A percentile compares a stretch with the other conserved stretches of the same genome.
These are phyloP conservation scores for Pygoscelis antarcticus DNA, from an alignment of 2,113 vertebrate species.

Conservation along the genomic window DNA sequence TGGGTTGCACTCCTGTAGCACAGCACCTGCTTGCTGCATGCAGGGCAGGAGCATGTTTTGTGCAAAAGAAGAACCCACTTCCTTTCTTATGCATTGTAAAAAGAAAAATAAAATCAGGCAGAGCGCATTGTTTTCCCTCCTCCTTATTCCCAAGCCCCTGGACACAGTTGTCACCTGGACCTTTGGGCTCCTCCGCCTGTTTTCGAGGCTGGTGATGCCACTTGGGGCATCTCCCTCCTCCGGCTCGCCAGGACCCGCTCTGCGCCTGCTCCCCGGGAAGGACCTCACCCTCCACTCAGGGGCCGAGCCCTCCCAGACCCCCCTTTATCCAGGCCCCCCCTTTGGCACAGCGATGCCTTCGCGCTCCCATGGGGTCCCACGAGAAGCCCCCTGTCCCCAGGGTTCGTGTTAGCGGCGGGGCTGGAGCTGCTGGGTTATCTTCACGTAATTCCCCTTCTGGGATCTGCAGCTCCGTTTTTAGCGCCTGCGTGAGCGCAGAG, in stretches of 20 bases:
- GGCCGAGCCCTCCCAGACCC: rapidly evolving
- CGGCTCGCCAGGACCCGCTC: rapidly evolving
- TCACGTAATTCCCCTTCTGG: background rate
- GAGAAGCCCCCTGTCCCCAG: rapidly evolving
- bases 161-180: rapidly evolving
- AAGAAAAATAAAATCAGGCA: constrained; percentile 8
- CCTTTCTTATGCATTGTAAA: constrained; percentile 39
- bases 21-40: constrained; percentile 51
- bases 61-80: constrained; percentile 63
- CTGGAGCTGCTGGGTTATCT: background rate
- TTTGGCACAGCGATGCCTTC: rapidly evolving
- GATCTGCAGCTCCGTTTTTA: background rate
- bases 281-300: background rate
- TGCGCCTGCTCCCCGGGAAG: rapidly evolving
- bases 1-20: constrained; percentile 34
- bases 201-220: background rate
- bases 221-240: background rate
- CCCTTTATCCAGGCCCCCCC: background rate
- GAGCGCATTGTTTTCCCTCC: background rate
- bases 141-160: background rate
- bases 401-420: rapidly evolving
- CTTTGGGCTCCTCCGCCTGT: background rate
- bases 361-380: rapidly evolving
- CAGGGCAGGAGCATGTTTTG: constrained; percentile 49
- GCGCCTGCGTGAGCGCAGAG: rapidly evolving